Evolutionary conservation across 2,888 invertebrate genomes (phyloP), one percentile per base, ranked within the genome.

Genomic region (Drosophila kambysellisi): DNA sequence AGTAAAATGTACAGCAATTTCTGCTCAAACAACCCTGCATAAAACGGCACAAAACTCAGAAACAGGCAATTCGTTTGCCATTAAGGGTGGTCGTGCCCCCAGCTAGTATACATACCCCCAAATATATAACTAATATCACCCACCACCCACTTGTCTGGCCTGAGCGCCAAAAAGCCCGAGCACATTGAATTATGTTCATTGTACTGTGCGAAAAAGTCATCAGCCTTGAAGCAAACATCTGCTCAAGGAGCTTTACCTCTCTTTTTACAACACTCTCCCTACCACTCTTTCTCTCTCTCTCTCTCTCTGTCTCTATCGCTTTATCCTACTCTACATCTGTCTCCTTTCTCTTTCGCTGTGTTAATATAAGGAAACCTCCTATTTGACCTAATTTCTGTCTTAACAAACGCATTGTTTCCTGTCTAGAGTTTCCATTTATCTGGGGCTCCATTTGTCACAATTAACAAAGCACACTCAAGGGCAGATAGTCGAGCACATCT

Each of bases 111-210:
- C 25, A 52, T 43, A 60, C 54, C 9, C 11, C 29, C 43, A 4
- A 43, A 39, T 51, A 32, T 7, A 32, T 50, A 30, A 25, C 30
- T 20, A 37, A 37, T 32, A 12, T 20, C 5, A 6, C 43, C 37
- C 35, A n/a, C 37, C 76, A 30, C 59, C 56, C 39, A 80, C 59
- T 76, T 79, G 68, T 59, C 66, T 41, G 76, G 61, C 70, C 48
- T 2, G 59, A 60, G 59, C 54, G 59, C n/a, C 39, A 46, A 12
- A 50, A 0, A 50, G n/a, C 53, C 35, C 39, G 11, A 33, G 37
- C 52, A 64, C 73, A 75, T 72, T 82, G 76, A 79, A 74, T 67
- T 63, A 64, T 70, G 83, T 66, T 79, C 70, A 82, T 73, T 73
- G 83, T 73, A 54, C 67, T 70, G 68, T 70, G 59, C 54, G 57